These are phyloP conservation scores for Furcifer pardalis DNA, from an alignment of 2,797 vertebrate genomes.

Conservation along the genomic window DNA sequence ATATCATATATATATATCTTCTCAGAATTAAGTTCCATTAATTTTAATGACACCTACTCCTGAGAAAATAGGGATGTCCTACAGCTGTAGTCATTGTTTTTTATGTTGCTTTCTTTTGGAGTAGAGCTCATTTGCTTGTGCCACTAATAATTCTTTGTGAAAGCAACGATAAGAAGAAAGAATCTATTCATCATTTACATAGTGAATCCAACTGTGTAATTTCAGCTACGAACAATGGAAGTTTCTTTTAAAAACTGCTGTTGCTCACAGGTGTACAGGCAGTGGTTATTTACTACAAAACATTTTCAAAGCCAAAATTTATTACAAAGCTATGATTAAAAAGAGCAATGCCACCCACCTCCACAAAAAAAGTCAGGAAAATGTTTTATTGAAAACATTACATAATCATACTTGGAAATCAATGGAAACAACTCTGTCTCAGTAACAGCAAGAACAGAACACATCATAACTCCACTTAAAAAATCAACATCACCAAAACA, in stretches of 20 bases:
- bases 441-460: neutral
- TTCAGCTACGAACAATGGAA: neutral
- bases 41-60: neutral
- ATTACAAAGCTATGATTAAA: neutral
- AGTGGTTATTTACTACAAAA: neutral
- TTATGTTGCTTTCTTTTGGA: neutral
- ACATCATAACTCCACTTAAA: neutral
- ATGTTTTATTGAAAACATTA: slow-evolving; percentile 1
- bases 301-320: neutral
- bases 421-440: neutral
- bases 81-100: neutral
- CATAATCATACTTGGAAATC: neutral
- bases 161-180: neutral
- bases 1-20: too few species aligned
- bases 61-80: neutral
- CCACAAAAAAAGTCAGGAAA: neutral
- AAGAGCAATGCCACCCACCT: neutral
- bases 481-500: neutral
- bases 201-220: neutral
- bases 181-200: neutral
- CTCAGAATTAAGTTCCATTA: neutral
- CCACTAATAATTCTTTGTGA: neutral
- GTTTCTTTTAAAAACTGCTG: neutral
- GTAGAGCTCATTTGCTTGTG: neutral
- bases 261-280: neutral